These are phyloP conservation scores for Oryzias javanicus DNA, from an alignment of 2,113 vertebrate genomes.

Conservation along the genomic window DNA sequence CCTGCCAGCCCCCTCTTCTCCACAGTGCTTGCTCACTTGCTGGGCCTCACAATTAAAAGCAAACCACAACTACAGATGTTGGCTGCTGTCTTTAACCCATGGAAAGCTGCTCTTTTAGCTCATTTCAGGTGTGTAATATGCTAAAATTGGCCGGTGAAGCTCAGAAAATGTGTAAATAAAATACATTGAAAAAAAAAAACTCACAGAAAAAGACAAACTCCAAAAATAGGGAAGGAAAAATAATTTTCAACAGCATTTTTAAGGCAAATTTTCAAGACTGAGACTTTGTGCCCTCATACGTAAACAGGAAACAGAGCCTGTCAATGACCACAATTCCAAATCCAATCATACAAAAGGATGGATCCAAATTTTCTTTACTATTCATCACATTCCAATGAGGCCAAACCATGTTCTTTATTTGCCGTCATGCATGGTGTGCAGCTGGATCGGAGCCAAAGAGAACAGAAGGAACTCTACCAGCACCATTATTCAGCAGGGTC, in stretches of 20 bases:
- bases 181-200: constrained; percentile 6
- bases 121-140: background rate
- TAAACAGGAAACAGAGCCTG: constrained; percentile 70
- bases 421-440: constrained; percentile 25
- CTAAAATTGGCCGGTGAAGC: background rate
- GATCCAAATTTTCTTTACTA: constrained; percentile 41
- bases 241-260: constrained; percentile 15
- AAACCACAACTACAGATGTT: constrained; percentile 90
- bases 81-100: constrained; percentile 78
- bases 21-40: constrained; percentile 80
- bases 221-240: too few relatives aligned
- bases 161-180: too few relatives aligned
- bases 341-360: constrained; percentile 26
- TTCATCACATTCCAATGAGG: constrained; percentile 48
- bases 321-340: constrained; percentile 55
- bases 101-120: constrained; percentile 28
- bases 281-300: constrained; percentile 47
- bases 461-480: constrained; percentile 52
- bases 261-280: constrained; percentile 27
- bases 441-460: constrained; percentile 48
- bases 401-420: constrained; percentile 29
- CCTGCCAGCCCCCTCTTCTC: constrained; percentile 81
- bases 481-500: constrained; percentile 68
- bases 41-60: constrained; percentile 90
- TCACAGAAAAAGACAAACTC: constrained; percentile 6